Percentiles rank a stretch among this genome's conserved stretches.
These are phyloP conservation scores for Parthenolecanium corni DNA, from an alignment of 2,888 invertebrate species.

Conservation along the genomic window DNA sequence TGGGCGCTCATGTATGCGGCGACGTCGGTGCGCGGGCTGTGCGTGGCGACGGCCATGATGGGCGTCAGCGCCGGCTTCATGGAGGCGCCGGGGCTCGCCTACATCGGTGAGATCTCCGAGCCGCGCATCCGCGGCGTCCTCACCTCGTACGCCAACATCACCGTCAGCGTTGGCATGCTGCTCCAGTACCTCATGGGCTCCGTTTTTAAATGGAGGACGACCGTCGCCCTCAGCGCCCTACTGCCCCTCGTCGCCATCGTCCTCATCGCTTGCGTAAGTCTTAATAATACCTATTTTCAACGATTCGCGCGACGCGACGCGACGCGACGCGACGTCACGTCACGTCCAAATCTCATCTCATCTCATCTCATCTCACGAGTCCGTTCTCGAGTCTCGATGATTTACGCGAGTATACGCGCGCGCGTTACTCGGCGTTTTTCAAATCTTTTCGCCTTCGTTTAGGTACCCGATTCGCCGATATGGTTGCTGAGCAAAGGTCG, in stretches of 20 bases:
- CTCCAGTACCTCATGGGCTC: constrained; percentile 61
- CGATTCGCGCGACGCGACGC: too few species aligned
- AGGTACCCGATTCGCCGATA: constrained; percentile 50
- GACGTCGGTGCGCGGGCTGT: constrained; percentile 42
- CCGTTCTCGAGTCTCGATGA: too few species aligned
- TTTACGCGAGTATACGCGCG: too few species aligned
- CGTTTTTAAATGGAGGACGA: constrained; percentile 55
- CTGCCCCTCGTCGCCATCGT: constrained; percentile 43
- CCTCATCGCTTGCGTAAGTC: constrained; percentile 49
- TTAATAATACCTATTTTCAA: too few species aligned
- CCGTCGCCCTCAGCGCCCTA: constrained; percentile 48
- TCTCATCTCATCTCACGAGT: too few species aligned
- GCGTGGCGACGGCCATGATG: constrained; percentile 44
- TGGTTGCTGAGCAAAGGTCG: constrained; percentile 49
- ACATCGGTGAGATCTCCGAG: constrained; percentile 49
- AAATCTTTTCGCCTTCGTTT: constrained; percentile 18
- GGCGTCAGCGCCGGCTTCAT: constrained; percentile 54
- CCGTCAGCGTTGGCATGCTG: constrained; percentile 61
- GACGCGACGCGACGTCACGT: too few species aligned
- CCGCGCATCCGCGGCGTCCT: constrained; percentile 39
- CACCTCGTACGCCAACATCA: constrained; percentile 55
- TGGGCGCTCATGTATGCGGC: constrained; percentile 47
- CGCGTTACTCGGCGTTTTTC: too few species aligned
- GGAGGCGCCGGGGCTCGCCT: constrained; percentile 50
- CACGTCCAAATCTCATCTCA: too few species aligned